phyloP scores from a whole-genome alignment of 53 echinoderm and acorn worm species.

The Antedon mediterranea region DNA sequence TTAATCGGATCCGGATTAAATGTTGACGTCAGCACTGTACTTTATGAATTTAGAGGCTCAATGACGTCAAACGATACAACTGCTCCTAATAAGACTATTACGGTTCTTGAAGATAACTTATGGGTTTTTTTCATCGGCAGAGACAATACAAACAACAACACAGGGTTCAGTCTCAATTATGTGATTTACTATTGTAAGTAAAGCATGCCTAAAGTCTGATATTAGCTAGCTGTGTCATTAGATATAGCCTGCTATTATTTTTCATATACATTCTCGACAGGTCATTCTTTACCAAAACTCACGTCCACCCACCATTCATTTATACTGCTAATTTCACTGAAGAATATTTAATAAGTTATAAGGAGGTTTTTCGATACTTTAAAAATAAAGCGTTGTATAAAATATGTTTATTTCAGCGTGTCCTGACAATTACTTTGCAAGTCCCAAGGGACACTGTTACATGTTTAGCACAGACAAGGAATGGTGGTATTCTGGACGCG shows the following conservation, averaged over 20 bases:
- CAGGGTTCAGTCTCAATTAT: background rate
- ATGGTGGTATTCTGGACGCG: slow-evolving; percentile 26
- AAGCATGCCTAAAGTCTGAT: no score
- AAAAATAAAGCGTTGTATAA: no score
- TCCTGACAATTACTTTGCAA: slow-evolving; percentile 9
- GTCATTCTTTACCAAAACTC: no score
- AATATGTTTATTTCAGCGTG: background rate
- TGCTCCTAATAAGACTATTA: background rate
- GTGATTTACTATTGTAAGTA: background rate
- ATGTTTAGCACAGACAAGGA: background rate
- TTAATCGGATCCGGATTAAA: background rate
- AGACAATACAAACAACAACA: background rate
- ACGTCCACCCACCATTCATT: no score
- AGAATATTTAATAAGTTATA: no score
- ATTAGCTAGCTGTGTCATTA: no score
- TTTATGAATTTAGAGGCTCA: background rate
- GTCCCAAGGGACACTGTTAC: slow-evolving; percentile 19
- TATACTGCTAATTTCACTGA: no score
- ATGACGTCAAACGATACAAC: background rate
- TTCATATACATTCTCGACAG: no score
- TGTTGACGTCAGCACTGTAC: background rate
- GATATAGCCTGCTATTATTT: no score
- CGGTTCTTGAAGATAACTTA: background rate
- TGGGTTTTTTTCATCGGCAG: background rate
- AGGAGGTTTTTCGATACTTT: no score